These are phyloP conservation scores for Epinephelus lanceolatus DNA, from an alignment of 2,113 vertebrate genomes.

Conservation along the genomic window DNA sequence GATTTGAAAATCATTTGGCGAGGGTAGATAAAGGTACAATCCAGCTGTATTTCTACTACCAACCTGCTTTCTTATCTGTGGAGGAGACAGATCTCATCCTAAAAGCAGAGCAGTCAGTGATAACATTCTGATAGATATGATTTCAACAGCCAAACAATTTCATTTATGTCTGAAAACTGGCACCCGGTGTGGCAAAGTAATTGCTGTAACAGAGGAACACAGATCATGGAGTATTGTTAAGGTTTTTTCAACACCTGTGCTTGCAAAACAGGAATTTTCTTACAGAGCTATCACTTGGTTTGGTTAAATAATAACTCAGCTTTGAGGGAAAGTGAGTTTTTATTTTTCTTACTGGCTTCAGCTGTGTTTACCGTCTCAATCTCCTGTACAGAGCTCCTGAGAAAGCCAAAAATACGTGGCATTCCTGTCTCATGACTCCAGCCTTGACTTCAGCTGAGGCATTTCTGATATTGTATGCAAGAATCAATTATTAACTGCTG, in stretches of 20 bases:
- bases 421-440: not conserved
- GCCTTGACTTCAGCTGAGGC: not conserved
- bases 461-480: not conserved
- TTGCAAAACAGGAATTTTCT: not conserved
- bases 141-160: slow-evolving; percentile 18
- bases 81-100: not conserved
- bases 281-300: not conserved
- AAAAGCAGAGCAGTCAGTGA: not conserved
- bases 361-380: not conserved
- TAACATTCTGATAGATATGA: slow-evolving; percentile 4
- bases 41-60: not conserved
- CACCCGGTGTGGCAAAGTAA: not conserved
- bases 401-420: not conserved
- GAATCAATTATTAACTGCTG: slow-evolving; percentile 44
- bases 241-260: slow-evolving; percentile 1
- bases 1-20: slow-evolving; percentile 36
- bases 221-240: not conserved
- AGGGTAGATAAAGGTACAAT: slow-evolving; percentile 41
- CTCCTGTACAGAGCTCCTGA: not conserved
- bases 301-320: slow-evolving; percentile 21
- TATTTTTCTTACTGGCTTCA: not conserved
- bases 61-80: slow-evolving; percentile 22
- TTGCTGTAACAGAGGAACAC: not conserved
- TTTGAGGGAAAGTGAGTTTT: not conserved
- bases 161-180: not conserved